Evolutionary conservation across 2,888 invertebrate genomes (phyloP).

Genomic region (Anthophora plumipes): DNA sequence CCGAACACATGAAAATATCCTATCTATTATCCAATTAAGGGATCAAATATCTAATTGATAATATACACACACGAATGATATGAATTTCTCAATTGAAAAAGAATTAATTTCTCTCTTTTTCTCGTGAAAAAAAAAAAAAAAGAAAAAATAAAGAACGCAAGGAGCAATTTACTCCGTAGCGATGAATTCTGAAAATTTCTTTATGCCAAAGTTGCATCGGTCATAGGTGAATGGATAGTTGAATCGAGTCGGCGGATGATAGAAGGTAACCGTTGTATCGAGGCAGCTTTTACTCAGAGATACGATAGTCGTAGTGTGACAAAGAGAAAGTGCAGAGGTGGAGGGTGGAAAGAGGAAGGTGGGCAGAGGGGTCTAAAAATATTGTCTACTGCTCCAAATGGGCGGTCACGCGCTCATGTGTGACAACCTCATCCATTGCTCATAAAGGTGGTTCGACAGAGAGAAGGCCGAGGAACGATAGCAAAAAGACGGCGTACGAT

Average conservation of each 20-base stretch:
- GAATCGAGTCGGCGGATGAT: conserved; percentile 14
- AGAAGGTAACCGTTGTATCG: conserved; percentile 29
- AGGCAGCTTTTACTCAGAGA: conserved; percentile 48
- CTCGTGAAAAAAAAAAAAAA: too few relatives aligned
- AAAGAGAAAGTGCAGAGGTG: conserved; percentile 28
- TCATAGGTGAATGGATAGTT: not conserved
- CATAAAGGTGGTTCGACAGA: conserved; percentile 65
- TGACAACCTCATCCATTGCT: conserved; percentile 74
- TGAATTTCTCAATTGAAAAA: too few relatives aligned
- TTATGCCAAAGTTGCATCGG: too few relatives aligned
- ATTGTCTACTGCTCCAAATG: conserved; percentile 78
- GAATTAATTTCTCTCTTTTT: too few relatives aligned
- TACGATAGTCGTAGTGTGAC: conserved; percentile 37
- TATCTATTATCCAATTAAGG: too few relatives aligned
- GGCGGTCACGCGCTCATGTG: conserved; percentile 79
- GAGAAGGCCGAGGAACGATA: conserved; percentile 49
- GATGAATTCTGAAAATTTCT: too few relatives aligned
- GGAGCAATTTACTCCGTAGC: too few relatives aligned
- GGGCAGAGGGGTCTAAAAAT: conserved; percentile 75
- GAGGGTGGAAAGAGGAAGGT: conserved; percentile 20
- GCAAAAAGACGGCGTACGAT: conserved; percentile 36
- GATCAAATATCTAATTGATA: too few relatives aligned
- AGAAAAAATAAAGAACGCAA: too few relatives aligned
- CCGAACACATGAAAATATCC: too few relatives aligned
- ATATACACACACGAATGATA: too few relatives aligned